These are phyloP conservation scores for Procambarus virginalis DNA, from an alignment of 1,140 invertebrate species.

Conservation along the genomic window DNA sequence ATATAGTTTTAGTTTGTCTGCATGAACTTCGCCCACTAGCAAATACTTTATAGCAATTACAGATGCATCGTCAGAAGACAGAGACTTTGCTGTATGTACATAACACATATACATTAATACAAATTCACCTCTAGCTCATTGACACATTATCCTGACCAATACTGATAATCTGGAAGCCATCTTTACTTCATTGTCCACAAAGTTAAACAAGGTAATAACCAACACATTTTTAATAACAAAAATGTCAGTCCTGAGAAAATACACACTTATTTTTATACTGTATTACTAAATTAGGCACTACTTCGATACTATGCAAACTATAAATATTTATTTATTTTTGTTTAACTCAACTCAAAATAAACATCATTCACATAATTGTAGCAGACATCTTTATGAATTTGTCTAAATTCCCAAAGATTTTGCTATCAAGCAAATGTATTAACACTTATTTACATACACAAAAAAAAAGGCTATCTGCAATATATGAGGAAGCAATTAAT, in stretches of 20 bases:
- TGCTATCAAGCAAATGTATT: neutral
- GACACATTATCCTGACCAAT: neutral
- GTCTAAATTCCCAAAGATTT: no score
- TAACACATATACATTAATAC: neutral
- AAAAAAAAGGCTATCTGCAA: neutral
- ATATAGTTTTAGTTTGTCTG: neutral
- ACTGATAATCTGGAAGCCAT: neutral
- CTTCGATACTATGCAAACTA: neutral
- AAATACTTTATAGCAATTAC: neutral
- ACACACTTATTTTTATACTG: neutral
- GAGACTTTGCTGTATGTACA: neutral
- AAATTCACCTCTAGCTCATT: neutral
- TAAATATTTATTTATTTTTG: neutral
- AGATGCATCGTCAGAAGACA: neutral
- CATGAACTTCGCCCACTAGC: neutral
- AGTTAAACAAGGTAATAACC: neutral
- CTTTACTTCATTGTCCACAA: neutral
- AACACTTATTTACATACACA: neutral
- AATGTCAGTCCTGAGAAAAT: neutral
- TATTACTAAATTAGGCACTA: neutral
- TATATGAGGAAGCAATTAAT: neutral
- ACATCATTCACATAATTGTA: neutral
- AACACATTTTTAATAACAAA: neutral
- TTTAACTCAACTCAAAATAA: neutral
- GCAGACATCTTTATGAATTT: no score